phyloP scores from a whole-genome alignment of 2,113 vertebrate species.

The Anolis sagrei region DNA sequence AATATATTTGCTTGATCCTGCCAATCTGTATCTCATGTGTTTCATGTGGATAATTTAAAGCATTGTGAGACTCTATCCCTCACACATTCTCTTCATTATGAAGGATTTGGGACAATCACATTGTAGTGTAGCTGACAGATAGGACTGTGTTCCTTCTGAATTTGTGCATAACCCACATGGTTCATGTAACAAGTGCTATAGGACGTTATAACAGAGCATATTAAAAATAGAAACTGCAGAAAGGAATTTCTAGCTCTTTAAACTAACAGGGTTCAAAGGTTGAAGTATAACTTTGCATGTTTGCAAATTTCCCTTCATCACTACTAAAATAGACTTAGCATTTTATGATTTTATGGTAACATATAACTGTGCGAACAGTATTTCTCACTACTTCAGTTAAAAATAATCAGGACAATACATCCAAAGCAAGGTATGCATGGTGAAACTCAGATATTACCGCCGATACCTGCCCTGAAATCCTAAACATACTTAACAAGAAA shows the following conservation, averaged over 20 bases:
- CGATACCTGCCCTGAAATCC: neutral
- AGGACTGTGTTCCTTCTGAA: conserved; percentile 9
- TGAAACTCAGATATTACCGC: neutral
- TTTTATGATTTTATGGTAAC: conserved; percentile 10
- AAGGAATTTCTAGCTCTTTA: neutral
- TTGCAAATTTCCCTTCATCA: neutral
- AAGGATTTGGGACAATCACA: conserved; percentile 16
- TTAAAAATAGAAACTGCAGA: neutral
- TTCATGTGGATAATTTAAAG: neutral
- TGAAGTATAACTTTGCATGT: neutral
- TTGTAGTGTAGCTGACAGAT: neutral
- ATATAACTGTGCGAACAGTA: neutral
- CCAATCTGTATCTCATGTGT: neutral
- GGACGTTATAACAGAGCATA: conserved; percentile 13
- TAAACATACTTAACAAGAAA: neutral
- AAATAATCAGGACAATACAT: neutral
- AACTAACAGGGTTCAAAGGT: conserved; percentile 13
- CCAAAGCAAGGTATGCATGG: neutral
- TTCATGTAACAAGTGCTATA: neutral
- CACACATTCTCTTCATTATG: neutral
- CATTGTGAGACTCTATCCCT: neutral
- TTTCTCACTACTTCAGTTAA: conserved; percentile 34
- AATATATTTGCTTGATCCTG: neutral
- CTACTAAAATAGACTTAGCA: conserved; percentile 11
- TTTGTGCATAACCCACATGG: neutral